phyloP scores from a whole-genome alignment of 2,888 invertebrate genomes.

The Drosophila limbata region DNA sequence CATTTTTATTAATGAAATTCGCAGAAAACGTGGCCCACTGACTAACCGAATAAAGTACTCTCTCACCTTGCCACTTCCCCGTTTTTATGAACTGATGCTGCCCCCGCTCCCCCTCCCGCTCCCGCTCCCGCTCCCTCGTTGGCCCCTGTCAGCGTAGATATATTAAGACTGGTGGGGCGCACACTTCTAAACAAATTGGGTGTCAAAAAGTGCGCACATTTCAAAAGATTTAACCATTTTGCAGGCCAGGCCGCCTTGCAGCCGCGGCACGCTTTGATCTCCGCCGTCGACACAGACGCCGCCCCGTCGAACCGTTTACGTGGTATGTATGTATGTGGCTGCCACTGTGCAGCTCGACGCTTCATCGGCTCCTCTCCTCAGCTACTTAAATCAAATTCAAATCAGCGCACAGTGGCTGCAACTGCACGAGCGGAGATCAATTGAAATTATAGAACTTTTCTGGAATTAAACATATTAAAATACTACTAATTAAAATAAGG shows the following conservation, averaged over 20 bases:
- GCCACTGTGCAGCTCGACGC: slow-evolving; percentile 53
- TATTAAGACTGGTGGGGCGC: slow-evolving; percentile 44
- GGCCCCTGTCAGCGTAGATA: slow-evolving; percentile 8
- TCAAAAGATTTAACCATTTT: slow-evolving; percentile 82
- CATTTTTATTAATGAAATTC: slow-evolving; percentile 81
- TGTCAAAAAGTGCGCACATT: slow-evolving; percentile 82
- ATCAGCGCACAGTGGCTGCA: slow-evolving; percentile 55
- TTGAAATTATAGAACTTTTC: not conserved
- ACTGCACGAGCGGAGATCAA: not conserved
- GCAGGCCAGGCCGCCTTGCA: slow-evolving; percentile 64
- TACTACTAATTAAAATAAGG: not conserved
- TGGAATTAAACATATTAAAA: not conserved
- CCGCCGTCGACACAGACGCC: slow-evolving; percentile 65
- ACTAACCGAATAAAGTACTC: slow-evolving; percentile 41
- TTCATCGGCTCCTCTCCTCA: slow-evolving; percentile 10
- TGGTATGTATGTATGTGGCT: slow-evolving; percentile 36
- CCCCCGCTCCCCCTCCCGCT: not conserved
- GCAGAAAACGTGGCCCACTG: slow-evolving; percentile 70
- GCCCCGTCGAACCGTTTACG: slow-evolving; percentile 50
- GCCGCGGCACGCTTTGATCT: slow-evolving; percentile 66
- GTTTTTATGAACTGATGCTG: slow-evolving; percentile 65
- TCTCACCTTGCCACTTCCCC: slow-evolving; percentile 40
- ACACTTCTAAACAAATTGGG: slow-evolving; percentile 82
- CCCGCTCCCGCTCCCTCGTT: not conserved
- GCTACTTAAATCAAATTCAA: slow-evolving; percentile 23